Evolutionary conservation across 2,797 vertebrate genomes (phyloP).

Genomic region (Halcyon badia): DNA sequence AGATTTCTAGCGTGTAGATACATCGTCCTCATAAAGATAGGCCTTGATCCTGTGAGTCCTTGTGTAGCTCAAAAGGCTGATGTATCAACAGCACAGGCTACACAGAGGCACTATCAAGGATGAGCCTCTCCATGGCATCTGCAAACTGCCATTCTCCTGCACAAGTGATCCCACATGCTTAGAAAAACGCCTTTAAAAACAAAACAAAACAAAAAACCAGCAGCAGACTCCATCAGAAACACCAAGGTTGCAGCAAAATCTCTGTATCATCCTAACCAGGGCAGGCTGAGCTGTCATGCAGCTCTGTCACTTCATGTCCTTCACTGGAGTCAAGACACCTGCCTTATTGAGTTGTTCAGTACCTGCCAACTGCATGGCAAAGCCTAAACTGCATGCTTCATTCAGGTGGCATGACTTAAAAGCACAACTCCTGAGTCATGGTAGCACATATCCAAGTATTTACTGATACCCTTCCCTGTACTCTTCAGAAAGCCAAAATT

Average conservation of each 20-base stretch:
- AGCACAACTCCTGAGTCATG: not conserved
- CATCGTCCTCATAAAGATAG: not conserved
- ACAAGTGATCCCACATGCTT: rapidly evolving
- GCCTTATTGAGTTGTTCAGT: not conserved
- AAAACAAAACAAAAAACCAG: not conserved
- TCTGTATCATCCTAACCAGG: rapidly evolving
- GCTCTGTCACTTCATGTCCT: not conserved
- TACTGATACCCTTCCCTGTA: not conserved
- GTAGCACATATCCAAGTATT: not conserved
- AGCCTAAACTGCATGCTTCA: not conserved
- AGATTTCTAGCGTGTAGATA: not conserved
- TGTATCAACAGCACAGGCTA: not conserved
- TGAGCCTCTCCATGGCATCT: not conserved
- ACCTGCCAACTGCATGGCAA: not conserved
- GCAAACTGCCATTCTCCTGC: not conserved
- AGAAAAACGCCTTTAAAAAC: not conserved
- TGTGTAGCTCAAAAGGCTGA: not conserved
- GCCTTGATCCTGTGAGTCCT: not conserved
- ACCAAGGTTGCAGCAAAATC: not conserved
- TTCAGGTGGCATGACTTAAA: not conserved
- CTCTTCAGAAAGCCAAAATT: not conserved
- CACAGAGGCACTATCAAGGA: not conserved
- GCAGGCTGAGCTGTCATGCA: rapidly evolving
- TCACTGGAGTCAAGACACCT: not conserved
- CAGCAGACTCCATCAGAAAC: not conserved